Conservation (phyloP, 2,797 vertebrate genomes). For the Sebastes dallii region DNA sequence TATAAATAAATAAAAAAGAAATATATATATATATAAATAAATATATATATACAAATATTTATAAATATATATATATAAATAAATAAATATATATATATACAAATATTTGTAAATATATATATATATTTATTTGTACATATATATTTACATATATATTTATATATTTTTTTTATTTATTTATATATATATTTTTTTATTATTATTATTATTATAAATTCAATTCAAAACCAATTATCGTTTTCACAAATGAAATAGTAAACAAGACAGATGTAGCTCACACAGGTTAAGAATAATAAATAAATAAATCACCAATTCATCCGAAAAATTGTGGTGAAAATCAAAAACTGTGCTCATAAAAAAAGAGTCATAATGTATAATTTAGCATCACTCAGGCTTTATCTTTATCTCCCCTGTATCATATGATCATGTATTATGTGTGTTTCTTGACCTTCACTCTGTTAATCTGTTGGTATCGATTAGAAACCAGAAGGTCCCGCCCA, state of each 20-base stretch:
- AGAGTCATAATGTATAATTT: not conserved
- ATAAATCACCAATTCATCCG: not conserved
- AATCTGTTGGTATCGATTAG: not conserved
- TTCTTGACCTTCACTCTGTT: not conserved
- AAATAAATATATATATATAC: no score
- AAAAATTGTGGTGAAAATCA: not conserved
- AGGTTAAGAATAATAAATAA: not conserved
- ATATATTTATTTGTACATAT: no score
- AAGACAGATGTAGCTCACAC: not conserved
- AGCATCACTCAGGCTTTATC: not conserved
- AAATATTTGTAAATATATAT: no score
- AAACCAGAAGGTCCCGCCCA: conserved; percentile 37
- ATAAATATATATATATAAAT: no score
- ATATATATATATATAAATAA: no score
- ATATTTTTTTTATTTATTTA: no score
- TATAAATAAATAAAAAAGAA: no score
- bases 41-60: no score
- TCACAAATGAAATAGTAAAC: not conserved
- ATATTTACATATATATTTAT: no score
- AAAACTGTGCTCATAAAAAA: not conserved
- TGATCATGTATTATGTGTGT: not conserved
- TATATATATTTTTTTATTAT: no score
- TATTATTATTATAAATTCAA: no score
- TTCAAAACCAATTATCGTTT: not conserved
- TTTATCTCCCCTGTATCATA: no score